Evolutionary conservation across 2,113 vertebrate genomes (phyloP).

Genomic region (Periophthalmodon schlosseri): DNA sequence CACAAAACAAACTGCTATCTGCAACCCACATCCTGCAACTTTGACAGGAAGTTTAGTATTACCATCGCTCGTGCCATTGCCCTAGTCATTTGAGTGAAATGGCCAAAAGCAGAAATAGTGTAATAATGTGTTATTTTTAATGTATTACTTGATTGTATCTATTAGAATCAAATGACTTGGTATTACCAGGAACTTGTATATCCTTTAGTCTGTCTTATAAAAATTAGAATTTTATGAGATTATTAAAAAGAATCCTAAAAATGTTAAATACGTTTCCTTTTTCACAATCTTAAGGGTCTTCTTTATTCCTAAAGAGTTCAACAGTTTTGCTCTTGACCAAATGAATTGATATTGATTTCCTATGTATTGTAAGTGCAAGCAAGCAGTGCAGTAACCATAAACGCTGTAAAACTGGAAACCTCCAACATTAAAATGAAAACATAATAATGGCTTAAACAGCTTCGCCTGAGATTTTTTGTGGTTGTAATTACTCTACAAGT

Average conservation of each 20-base stretch:
- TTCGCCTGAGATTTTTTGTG: conserved; percentile 3
- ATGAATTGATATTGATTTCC: conserved; percentile 25
- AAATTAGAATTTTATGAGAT: background rate
- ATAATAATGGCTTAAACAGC: conserved; percentile 4
- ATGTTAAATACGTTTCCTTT: background rate
- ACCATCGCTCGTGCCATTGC: background rate
- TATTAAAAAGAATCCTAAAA: background rate
- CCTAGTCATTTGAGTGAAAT: background rate
- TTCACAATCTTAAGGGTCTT: background rate
- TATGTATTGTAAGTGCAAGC: conserved; percentile 3
- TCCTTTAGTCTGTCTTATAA: background rate
- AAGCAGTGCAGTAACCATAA: background rate
- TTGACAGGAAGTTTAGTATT: conserved; percentile 25
- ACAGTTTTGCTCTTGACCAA: conserved; percentile 38
- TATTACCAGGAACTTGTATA: too few species aligned
- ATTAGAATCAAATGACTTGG: background rate
- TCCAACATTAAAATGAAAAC: background rate
- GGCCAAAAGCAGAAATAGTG: background rate
- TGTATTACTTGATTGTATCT: background rate
- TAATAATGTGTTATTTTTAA: background rate
- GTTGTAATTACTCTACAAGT: background rate
- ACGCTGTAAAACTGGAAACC: background rate
- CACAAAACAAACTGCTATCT: conserved; percentile 17
- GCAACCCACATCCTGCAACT: conserved; percentile 22
- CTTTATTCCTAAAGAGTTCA: conserved; percentile 30